Conservation (phyloP, 2,888 invertebrate species). For the Nemapogon koenigi region DNA sequence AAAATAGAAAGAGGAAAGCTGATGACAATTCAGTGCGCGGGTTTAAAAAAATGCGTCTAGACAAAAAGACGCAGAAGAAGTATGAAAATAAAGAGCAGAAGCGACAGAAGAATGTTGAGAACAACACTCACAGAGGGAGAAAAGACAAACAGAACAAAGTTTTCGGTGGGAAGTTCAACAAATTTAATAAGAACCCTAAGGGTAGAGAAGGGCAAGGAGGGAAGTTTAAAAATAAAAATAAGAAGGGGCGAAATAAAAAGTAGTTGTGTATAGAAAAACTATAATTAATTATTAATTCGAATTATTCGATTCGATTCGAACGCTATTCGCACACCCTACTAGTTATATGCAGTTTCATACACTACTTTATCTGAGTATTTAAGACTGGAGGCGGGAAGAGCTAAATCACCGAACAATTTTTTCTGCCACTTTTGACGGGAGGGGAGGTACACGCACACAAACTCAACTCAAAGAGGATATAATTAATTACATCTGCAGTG, state of each 20-base stretch:
- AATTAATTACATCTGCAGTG: too few relatives aligned
- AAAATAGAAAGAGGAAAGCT: slow-evolving; percentile 39
- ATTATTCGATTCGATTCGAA: too few relatives aligned
- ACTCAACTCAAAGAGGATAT: too few relatives aligned
- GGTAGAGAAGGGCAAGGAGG: not conserved
- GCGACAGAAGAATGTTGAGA: slow-evolving; percentile 12
- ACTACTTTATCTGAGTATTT: too few relatives aligned
- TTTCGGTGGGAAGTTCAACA: slow-evolving; percentile 47
- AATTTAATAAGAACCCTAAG: slow-evolving; percentile 15
- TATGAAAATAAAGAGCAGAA: slow-evolving; percentile 29
- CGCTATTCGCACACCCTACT: too few relatives aligned
- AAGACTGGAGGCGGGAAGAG: too few relatives aligned
- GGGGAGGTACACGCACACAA: too few relatives aligned
- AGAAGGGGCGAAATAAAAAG: slow-evolving; percentile 1
- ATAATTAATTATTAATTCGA: not conserved
- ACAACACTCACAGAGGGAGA: not conserved
- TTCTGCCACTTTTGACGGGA: too few relatives aligned
- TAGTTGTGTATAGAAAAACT: not conserved
- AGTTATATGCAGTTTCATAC: too few relatives aligned
- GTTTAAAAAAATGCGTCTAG: slow-evolving; percentile 51
- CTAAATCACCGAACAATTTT: too few relatives aligned
- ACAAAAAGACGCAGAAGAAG: slow-evolving; percentile 46
- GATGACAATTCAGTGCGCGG: slow-evolving; percentile 36
- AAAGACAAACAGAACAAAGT: slow-evolving; percentile 34
- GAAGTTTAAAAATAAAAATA: slow-evolving; percentile 4